phyloP scores from a whole-genome alignment of 1,140 invertebrate species.

The Drosophila azteca region DNA sequence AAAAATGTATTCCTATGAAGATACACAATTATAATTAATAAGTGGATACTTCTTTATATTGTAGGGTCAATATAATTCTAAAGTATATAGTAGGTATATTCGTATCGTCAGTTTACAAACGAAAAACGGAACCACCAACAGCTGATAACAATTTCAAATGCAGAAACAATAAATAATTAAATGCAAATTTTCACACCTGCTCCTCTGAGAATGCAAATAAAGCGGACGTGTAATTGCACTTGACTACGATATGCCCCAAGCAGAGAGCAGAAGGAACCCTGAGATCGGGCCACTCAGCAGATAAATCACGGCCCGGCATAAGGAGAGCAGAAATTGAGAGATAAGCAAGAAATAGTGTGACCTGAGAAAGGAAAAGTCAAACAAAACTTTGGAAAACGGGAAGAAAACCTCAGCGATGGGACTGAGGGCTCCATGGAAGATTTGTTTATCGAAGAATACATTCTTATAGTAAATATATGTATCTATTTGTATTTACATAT shows the following conservation, averaged over 20 bases:
- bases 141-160: too few species aligned
- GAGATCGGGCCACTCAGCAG: constrained; percentile 1
- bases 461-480: constrained; percentile 1
- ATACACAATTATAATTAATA: too few species aligned
- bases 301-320: constrained; percentile 49
- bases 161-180: constrained; percentile 58
- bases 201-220: constrained; percentile 50
- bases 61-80: too few species aligned
- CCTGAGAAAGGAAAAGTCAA: constrained; percentile 5
- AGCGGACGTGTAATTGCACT: constrained; percentile 46
- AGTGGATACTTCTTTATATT: too few species aligned
- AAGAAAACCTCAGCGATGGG: too few species aligned
- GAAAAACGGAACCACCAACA: constrained; percentile 16
- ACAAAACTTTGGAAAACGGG: constrained; percentile 14
- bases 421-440: not conserved
- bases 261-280: not conserved
- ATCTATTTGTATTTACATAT: not conserved
- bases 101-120: too few species aligned
- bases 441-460: constrained; percentile 40
- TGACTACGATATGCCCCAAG: constrained; percentile 31
- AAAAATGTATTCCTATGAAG: too few species aligned
- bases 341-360: constrained; percentile 57
- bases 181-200: constrained; percentile 66
- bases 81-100: too few species aligned
- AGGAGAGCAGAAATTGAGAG: constrained; percentile 59